phyloP scores from a whole-genome alignment of 2,888 invertebrate genomes.

The Cataglyphis rosenhaueri region DNA sequence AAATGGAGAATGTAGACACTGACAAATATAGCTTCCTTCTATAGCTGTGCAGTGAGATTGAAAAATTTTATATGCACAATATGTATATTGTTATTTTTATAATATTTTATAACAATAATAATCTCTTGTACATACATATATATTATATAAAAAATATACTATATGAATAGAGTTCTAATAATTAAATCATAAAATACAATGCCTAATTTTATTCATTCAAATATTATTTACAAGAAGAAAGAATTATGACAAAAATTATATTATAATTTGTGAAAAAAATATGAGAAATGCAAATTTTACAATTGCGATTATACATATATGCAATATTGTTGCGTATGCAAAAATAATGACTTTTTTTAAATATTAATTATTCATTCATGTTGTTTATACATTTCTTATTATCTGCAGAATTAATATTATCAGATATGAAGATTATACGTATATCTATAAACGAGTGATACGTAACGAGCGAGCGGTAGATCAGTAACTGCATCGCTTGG shows the following conservation, averaged over 20 bases:
- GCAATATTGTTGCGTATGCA: background rate
- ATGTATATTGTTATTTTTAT: no score
- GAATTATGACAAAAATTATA: background rate
- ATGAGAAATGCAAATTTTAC: background rate
- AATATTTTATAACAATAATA: background rate
- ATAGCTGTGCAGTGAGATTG: background rate
- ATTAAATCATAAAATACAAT: background rate
- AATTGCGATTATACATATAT: background rate
- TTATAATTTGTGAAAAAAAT: background rate
- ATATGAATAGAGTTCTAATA: background rate
- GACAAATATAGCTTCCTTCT: background rate
- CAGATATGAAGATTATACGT: background rate
- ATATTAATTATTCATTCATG: background rate
- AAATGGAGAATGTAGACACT: no score
- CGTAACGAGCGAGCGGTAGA: background rate
- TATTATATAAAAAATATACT: background rate
- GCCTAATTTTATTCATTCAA: background rate
- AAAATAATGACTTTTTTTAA: background rate
- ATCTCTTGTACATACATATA: background rate
- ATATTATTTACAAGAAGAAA: background rate
- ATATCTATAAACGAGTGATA: background rate
- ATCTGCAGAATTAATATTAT: background rate
- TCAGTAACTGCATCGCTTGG: conserved; percentile 24
- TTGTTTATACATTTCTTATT: background rate
- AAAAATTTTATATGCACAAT: background rate